These are phyloP conservation scores for Aradus depressus DNA, from an alignment of 2,888 invertebrate genomes.

Conservation along the genomic window DNA sequence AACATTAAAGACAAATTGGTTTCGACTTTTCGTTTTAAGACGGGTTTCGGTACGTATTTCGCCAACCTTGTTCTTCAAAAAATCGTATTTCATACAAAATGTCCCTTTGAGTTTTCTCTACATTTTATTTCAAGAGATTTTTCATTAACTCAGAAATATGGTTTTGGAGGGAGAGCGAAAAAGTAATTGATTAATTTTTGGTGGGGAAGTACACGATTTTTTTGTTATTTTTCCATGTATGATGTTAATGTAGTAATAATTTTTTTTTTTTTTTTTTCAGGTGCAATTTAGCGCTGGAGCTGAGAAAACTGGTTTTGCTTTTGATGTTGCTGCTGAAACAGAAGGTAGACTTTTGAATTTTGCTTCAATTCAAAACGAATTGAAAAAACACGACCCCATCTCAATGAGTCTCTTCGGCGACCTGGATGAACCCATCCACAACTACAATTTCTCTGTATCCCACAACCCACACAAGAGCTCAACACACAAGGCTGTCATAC, in stretches of 20 bases:
- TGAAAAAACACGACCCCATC: conserved; percentile 32
- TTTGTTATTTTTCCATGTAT: background rate
- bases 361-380: conserved; percentile 34
- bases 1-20: too few species aligned
- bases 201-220: background rate
- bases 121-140: too few species aligned
- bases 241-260: too few species aligned
- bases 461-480: conserved; percentile 41
- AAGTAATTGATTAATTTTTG: too few species aligned
- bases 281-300: conserved; percentile 24
- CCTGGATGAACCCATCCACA: conserved; percentile 38
- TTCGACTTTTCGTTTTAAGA: too few species aligned
- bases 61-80: too few species aligned
- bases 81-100: too few species aligned
- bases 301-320: conserved; percentile 41
- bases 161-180: too few species aligned
- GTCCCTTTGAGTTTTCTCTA: too few species aligned
- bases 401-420: conserved; percentile 33
- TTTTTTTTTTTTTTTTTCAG: background rate
- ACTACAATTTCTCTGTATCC: conserved; percentile 43
- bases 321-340: conserved; percentile 44
- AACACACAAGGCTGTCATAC: too few species aligned
- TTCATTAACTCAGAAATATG: too few species aligned
- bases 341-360: conserved; percentile 41
- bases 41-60: too few species aligned